Percentiles rank a stretch among this genome's conserved stretches.
phyloP scores from a whole-genome alignment of 1,140 invertebrate species.

The Steinernema feltiae region DNA sequence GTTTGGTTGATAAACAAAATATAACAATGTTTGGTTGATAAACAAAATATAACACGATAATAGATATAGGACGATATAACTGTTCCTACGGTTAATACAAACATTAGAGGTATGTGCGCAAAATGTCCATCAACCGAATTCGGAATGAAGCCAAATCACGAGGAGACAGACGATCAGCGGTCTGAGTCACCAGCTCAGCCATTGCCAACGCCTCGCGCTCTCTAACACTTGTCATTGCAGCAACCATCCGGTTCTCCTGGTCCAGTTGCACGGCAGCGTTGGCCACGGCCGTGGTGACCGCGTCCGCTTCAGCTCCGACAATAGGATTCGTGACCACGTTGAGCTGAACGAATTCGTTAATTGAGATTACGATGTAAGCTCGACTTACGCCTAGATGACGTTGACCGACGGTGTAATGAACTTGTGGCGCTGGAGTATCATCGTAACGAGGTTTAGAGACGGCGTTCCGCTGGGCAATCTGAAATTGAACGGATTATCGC shows the following conservation, averaged over 20 bases:
- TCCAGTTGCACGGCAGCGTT: neutral
- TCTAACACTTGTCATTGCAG: neutral
- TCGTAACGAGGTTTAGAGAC: too few relatives aligned
- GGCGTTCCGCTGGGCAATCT: too few relatives aligned
- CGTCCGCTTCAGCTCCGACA: neutral
- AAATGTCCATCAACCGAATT: neutral
- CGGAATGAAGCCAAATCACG: neutral
- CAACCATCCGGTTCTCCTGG: neutral
- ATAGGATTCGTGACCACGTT: neutral
- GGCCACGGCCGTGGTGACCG: neutral
- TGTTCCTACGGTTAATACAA: neutral
- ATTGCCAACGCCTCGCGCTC: neutral
- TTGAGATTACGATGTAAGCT: too few relatives aligned
- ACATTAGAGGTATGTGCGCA: neutral
- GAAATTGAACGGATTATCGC: too few relatives aligned
- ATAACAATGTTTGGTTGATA: neutral
- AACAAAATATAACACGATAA: neutral
- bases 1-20: neutral
- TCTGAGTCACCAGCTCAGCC: neutral
- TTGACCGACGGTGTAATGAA: too few relatives aligned
- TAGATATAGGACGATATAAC: neutral
- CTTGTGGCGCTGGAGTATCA: too few relatives aligned
- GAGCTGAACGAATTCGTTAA: neutral
- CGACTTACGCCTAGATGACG: too few relatives aligned
- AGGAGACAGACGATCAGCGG: neutral